phyloP scores from a whole-genome alignment of 2,888 invertebrate genomes.

The Chalcosyrphus nemorum region DNA sequence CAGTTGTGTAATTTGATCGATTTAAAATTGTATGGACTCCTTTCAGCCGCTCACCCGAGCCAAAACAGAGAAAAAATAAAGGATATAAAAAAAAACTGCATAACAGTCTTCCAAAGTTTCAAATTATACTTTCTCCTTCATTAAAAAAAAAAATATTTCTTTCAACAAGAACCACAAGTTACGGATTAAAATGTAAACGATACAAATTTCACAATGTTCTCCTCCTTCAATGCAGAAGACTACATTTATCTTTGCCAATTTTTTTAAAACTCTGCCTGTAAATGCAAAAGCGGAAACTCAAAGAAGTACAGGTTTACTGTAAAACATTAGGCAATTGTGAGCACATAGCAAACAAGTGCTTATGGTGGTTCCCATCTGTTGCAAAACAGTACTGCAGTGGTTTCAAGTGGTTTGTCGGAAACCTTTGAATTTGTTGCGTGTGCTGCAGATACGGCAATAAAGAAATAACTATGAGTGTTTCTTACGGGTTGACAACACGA shows the following conservation, averaged over 20 bases:
- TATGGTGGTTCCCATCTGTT: not conserved
- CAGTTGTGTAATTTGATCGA: constrained; percentile 30
- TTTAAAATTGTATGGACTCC: not conserved
- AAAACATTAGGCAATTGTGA: not conserved
- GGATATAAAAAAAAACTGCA: not conserved
- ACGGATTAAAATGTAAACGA: not conserved
- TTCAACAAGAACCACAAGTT: not conserved
- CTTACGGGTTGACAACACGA: not conserved
- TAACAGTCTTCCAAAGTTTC: not conserved
- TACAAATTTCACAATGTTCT: no score
- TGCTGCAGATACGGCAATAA: not conserved
- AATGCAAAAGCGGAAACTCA: not conserved
- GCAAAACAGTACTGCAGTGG: not conserved
- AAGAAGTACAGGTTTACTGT: not conserved
- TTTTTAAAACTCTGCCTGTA: not conserved
- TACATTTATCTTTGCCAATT: no score
- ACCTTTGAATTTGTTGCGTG: not conserved
- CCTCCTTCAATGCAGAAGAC: no score
- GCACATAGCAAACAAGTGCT: not conserved
- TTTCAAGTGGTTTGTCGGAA: not conserved
- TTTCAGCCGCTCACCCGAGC: not conserved
- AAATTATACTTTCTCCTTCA: not conserved
- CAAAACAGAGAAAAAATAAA: not conserved
- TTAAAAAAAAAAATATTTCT: not conserved
- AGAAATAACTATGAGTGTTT: not conserved